These are phyloP conservation scores for Agrochola lychnidis DNA, from an alignment of 2,888 invertebrate genomes.

Conservation along the genomic window DNA sequence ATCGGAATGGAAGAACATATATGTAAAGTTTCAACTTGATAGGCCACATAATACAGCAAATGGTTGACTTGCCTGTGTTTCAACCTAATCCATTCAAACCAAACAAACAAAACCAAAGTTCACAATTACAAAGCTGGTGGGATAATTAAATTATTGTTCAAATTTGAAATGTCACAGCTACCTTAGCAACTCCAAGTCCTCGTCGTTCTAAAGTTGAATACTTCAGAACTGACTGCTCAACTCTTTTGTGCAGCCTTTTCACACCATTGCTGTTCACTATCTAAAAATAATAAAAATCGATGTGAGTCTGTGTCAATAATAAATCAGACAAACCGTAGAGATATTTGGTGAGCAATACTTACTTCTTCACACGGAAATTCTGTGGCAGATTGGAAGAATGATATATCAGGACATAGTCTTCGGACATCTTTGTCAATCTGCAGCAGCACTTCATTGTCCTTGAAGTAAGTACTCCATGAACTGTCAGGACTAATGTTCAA, in stretches of 20 bases:
- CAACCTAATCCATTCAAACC: no score
- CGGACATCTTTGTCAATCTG: conserved; percentile 99
- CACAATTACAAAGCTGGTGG: neutral
- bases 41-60: neutral
- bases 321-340: neutral
- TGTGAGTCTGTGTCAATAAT: neutral
- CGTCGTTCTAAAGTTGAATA: conserved; percentile 97
- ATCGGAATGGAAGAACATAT: neutral
- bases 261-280: conserved; percentile 95
- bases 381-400: conserved; percentile 98
- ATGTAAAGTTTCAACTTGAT: neutral
- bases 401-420: conserved; percentile 98
- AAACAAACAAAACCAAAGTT: neutral
- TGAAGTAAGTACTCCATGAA: conserved; percentile 98
- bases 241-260: conserved; percentile 96
- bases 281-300: conserved; percentile 71
- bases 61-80: neutral
- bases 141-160: neutral
- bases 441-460: conserved; percentile 98
- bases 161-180: conserved; percentile 77
- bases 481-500: conserved; percentile 98
- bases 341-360: conserved; percentile 44
- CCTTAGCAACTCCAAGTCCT: conserved; percentile 97
- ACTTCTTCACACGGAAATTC: conserved; percentile 96
- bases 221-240: conserved; percentile 95